phyloP scores from a whole-genome alignment of 1,140 invertebrate genomes.

The Aporrectodea caliginosa region DNA sequence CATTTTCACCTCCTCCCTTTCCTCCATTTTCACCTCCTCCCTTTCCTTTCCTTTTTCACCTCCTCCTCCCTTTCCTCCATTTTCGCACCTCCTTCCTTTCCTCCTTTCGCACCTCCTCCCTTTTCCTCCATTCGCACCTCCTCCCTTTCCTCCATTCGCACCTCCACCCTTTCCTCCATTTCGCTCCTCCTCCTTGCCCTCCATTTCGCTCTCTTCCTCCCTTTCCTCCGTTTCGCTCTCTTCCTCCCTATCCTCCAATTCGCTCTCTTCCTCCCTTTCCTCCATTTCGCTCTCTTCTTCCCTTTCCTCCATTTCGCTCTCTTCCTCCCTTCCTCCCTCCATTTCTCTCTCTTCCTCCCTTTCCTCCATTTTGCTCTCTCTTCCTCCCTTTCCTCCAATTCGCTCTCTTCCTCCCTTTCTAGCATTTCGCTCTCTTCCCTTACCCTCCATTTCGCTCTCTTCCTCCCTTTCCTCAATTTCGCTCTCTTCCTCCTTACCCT shows the following conservation, averaged over 20 bases:
- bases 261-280: background rate
- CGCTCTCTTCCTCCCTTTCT: no score
- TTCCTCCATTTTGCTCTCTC: no score
- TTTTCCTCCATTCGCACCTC: background rate
- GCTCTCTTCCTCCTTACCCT: no score
- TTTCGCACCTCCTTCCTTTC: background rate
- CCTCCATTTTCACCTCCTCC: background rate
- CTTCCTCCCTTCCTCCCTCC: no score
- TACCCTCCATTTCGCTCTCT: no score
- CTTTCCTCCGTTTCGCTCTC: background rate
- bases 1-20: background rate
- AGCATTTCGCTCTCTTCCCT: no score
- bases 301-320: no score
- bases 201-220: background rate
- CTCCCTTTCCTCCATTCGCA: background rate
- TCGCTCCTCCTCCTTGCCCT: background rate
- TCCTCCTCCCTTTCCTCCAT: background rate
- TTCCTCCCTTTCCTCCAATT: no score
- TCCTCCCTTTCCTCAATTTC: no score
- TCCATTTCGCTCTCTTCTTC: no score
- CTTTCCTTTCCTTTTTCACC: background rate
- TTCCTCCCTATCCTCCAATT: background rate
- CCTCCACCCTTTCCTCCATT: background rate
- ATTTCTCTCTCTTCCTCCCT: no score
- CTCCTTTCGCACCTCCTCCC: background rate